Percentiles rank a stretch among this genome's conserved stretches.
Evolutionary conservation across 2,888 invertebrate genomes (phyloP).

Genomic region (Caprella mutica): DNA sequence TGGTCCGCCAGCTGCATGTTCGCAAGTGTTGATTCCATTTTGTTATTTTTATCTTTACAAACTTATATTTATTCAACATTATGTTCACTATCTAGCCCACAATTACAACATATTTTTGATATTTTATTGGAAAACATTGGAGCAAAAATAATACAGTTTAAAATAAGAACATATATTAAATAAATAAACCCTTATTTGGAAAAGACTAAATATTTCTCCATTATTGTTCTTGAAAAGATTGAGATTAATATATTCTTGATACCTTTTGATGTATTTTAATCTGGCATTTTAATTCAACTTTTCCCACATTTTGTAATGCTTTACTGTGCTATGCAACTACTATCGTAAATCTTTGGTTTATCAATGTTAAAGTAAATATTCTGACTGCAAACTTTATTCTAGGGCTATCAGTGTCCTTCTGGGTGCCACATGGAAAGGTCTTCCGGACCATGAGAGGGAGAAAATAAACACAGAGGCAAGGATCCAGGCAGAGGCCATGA

Average conservation of each 20-base stretch:
- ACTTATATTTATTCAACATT: not conserved
- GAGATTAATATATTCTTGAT: too few relatives aligned
- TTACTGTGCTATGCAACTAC: too few relatives aligned
- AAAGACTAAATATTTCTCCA: not conserved
- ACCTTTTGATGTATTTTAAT: too few relatives aligned
- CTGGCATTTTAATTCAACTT: too few relatives aligned
- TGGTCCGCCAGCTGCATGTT: not conserved
- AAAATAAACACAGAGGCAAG: conserved; percentile 42
- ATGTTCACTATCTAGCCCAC: not conserved
- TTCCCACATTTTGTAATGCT: too few relatives aligned
- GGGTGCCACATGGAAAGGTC: conserved; percentile 44
- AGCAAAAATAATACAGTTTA: not conserved
- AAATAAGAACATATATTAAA: not conserved
- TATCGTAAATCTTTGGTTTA: not conserved
- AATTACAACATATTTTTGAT: not conserved
- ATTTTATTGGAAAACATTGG: not conserved
- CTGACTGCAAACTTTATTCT: too few relatives aligned
- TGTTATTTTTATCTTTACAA: not conserved
- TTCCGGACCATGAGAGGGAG: conserved; percentile 41
- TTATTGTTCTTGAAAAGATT: not conserved
- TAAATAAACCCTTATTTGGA: not conserved
- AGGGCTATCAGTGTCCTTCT: conserved; percentile 46
- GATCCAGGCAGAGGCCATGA: conserved; percentile 43
- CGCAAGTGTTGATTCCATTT: not conserved
- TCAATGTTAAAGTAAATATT: too few relatives aligned